Conservation (phyloP, 1,140 invertebrate species). For the Pollicipes pollicipes region DNA sequence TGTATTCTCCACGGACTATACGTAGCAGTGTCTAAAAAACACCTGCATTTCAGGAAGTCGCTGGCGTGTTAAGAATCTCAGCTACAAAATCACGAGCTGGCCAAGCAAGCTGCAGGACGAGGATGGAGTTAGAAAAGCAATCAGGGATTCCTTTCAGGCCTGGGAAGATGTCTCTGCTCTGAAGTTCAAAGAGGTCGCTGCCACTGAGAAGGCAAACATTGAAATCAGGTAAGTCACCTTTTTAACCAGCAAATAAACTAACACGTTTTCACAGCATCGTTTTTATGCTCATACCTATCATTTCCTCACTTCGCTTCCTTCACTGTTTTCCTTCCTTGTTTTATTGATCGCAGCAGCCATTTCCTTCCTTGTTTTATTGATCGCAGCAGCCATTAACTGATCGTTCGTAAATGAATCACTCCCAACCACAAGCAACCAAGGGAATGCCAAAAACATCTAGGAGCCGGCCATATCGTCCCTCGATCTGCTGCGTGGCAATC, state of each 20-base stretch:
- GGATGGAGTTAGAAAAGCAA: slow-evolving; percentile 59
- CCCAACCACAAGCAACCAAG: too few species aligned
- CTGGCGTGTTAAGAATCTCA: slow-evolving; percentile 29
- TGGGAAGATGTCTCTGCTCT: slow-evolving; percentile 20
- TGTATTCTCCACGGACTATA: too few species aligned
- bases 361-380: neutral
- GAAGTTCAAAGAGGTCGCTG: slow-evolving; percentile 13
- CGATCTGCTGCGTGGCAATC: too few species aligned
- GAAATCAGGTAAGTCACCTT: slow-evolving; percentile 35
- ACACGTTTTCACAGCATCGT: neutral
- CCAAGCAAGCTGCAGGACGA: slow-evolving; percentile 44
- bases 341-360: neutral
- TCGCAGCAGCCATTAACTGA: too few species aligned
- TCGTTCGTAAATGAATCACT: too few species aligned
- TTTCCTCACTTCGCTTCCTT: neutral
- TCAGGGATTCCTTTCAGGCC: slow-evolving; percentile 17
- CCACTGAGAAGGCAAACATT: neutral
- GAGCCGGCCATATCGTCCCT: neutral
- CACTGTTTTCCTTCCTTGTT: neutral
- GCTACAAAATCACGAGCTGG: slow-evolving; percentile 78
- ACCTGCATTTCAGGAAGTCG: neutral
- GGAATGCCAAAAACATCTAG: neutral
- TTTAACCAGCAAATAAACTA: slow-evolving; percentile 24
- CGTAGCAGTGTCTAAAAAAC: too few species aligned
- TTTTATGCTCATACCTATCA: slow-evolving; percentile 24